Base-by-base conservation (phyloP, 2,113 vertebrate genomes). In the Aleadryas rufinucha region DNA sequence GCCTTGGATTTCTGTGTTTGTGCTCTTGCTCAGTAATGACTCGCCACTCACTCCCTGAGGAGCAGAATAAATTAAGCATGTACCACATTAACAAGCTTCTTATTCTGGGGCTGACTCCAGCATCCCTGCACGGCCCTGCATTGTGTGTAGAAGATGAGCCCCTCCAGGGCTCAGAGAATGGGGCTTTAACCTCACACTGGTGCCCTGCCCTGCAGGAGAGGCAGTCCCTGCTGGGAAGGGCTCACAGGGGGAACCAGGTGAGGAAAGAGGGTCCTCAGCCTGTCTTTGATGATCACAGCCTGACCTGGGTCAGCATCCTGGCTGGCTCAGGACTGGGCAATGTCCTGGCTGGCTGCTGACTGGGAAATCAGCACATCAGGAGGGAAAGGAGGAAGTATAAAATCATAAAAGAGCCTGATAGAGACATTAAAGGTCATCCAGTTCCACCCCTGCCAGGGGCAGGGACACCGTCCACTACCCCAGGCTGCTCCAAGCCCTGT, bases 51-150 rank as follows among this genome's bases (percentile, higher is more conserved):
- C n/a, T 53, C 85, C 92, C 79, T 1, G 69, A 71, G 64, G 91
- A 84, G 72, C 76, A 81, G 80, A 95, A 95, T 95, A 95, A 95
- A 95, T 95, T 90, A 90, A 86, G 64, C 20, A 0, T n/a, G 74
- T 47, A 15, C 76, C 72, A 66, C 5, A 77, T 47, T 52, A 93
- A 88, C 52, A 27, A 57, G 54, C 60, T 76, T 18, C 87, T 91
- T 22, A 15, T 77, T 39, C 84, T 16, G 57, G 61, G 61, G 44
- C 81, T 84, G 69, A 41, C 56, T 90, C 42, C 70, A 66, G 1
- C 49, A 37, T 7, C 81, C 56, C 86, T 76, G 77, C 31, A 2
- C 1, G 23, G 8, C 50, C 49, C 68, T 42, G 64, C 37, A 4
- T 3, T 16, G 50, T 39, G 28, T 3, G 39, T 2, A 37, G 54